These are phyloP conservation scores for Chaenodraco wilsoni DNA, from an alignment of 2,797 vertebrate genomes.

Conservation along the genomic window DNA sequence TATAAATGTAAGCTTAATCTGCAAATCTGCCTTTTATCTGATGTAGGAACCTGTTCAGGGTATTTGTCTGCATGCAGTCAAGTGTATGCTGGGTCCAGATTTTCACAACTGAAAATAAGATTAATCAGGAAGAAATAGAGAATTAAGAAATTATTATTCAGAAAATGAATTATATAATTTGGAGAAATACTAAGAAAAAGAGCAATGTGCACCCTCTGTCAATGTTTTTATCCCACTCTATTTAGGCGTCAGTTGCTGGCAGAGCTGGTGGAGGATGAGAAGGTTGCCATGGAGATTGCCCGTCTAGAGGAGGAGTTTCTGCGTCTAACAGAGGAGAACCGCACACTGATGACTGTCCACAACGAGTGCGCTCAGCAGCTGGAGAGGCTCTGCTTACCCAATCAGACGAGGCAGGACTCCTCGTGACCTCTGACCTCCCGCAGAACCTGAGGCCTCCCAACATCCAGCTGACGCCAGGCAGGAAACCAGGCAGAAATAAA, in stretches of 20 bases:
- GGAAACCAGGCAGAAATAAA: constrained; percentile 33
- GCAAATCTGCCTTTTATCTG: neutral
- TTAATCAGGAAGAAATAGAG: neutral
- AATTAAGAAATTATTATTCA: neutral
- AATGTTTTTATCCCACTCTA: constrained; percentile 11
- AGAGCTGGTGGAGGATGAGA: constrained; percentile 93
- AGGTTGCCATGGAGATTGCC: constrained; percentile 89
- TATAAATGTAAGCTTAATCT: constrained; percentile 6
- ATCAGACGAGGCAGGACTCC: constrained; percentile 89
- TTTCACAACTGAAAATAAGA: neutral
- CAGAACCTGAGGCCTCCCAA: constrained; percentile 57
- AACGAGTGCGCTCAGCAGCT: constrained; percentile 91
- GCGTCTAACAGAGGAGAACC: constrained; percentile 93
- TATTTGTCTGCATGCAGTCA: constrained; percentile 6
- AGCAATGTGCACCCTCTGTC: neutral
- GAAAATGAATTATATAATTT: neutral
- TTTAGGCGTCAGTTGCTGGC: constrained; percentile 91
- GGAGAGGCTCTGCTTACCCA: constrained; percentile 90
- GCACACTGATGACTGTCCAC: constrained; percentile 89
- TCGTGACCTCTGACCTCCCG: constrained; percentile 86
- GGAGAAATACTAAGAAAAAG: neutral
- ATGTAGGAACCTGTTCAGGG: constrained; percentile 3
- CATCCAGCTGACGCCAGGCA: constrained; percentile 43
- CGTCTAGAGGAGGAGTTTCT: constrained; percentile 91
- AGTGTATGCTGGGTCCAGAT: neutral